phyloP scores from a whole-genome alignment of 1,140 invertebrate genomes.

The Solenopsis fugax region DNA sequence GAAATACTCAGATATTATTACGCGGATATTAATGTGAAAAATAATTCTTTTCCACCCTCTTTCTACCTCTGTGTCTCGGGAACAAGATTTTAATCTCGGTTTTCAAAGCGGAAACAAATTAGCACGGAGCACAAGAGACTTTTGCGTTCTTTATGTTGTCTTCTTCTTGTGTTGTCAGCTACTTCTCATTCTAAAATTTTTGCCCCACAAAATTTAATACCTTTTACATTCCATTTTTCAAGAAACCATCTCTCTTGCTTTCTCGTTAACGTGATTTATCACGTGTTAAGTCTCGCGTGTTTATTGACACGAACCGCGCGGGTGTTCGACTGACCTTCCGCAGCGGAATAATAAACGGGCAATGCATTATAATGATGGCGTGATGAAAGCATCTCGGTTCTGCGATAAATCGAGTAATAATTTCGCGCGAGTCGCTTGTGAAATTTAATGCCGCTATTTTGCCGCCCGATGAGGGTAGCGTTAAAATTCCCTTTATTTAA shows the following conservation, averaged over 20 bases:
- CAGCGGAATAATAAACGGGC: conserved; percentile 28
- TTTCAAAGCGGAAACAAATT: conserved; percentile 36
- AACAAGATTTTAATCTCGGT: conserved; percentile 45
- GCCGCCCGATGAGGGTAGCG: background rate
- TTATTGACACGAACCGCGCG: conserved; percentile 29
- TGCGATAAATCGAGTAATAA: conserved; percentile 56
- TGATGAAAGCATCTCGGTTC: conserved; percentile 43
- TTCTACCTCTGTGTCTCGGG: background rate
- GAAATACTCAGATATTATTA: conserved; percentile 47
- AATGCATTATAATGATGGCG: conserved; percentile 24
- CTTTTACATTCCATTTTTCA: background rate
- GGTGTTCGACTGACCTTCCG: conserved; percentile 27
- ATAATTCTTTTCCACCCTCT: conserved; percentile 1
- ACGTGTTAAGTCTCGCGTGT: conserved; percentile 7
- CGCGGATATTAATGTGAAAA: conserved; percentile 40
- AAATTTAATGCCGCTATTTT: conserved; percentile 57
- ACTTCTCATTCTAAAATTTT: background rate
- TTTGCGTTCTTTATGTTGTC: background rate
- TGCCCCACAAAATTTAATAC: background rate
- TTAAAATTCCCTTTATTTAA: conserved; percentile 57
- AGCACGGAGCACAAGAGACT: conserved; percentile 1
- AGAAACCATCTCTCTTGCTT: no score
- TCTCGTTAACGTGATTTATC: background rate
- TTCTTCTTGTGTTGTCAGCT: background rate
- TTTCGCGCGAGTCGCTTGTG: conserved; percentile 40